phyloP scores from a whole-genome alignment of 2,888 invertebrate species.

The Ennomos erosarius region DNA sequence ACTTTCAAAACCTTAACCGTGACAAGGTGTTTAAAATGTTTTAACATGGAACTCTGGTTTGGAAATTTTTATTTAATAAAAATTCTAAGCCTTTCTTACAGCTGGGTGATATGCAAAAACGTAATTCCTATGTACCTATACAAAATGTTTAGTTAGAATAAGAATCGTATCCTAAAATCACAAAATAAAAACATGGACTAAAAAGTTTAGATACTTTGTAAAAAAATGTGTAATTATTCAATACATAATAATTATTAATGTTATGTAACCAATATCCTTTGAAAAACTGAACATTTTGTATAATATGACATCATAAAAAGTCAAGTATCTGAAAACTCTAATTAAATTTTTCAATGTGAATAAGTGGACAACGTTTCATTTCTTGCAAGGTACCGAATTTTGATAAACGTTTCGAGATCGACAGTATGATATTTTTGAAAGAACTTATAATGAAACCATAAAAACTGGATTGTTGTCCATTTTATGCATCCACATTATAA shows the following conservation, averaged over 20 bases:
- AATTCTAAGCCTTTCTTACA: slow-evolving; percentile 37
- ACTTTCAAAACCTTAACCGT: slow-evolving; percentile 9
- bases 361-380: no score
- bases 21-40: slow-evolving; percentile 3
- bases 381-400: no score
- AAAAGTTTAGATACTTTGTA: not conserved
- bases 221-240: not conserved
- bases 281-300: not conserved
- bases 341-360: no score
- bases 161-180: no score
- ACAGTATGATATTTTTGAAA: no score
- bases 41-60: not conserved
- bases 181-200: no score
- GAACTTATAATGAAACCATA: no score
- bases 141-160: slow-evolving; percentile 22
- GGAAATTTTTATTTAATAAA: slow-evolving; percentile 4
- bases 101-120: slow-evolving; percentile 35
- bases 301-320: not conserved
- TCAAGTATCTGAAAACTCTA: no score
- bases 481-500: not conserved
- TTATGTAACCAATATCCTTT: no score
- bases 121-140: slow-evolving; percentile 1
- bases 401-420: no score
- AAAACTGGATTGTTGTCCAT: no score
- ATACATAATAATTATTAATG: no score